A percentile compares a stretch with the other conserved stretches of the same genome.
Conservation (phyloP, 2,797 vertebrate species). For the Phataginus tricuspis region DNA sequence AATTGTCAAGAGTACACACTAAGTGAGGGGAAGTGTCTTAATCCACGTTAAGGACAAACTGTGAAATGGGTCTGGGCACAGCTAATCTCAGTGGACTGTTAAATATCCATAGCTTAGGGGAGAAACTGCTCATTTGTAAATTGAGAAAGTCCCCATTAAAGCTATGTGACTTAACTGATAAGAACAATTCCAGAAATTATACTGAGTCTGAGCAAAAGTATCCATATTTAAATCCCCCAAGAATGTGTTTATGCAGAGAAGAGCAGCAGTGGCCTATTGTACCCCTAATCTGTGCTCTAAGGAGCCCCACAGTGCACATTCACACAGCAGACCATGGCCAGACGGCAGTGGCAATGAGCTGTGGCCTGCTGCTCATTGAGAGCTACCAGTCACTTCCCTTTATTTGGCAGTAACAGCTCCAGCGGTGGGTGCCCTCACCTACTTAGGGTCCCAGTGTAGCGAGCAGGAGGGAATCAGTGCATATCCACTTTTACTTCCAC, state of each 20-base stretch:
- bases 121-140: slow-evolving; percentile 67
- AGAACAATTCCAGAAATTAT: slow-evolving; percentile 28
- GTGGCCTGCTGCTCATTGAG: slow-evolving; percentile 57
- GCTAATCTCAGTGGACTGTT: slow-evolving; percentile 35
- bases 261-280: slow-evolving; percentile 53
- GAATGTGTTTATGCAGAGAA: slow-evolving; percentile 46
- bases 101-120: neutral
- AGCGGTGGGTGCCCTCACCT: slow-evolving; percentile 70
- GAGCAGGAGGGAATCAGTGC: slow-evolving; percentile 49
- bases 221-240: slow-evolving; percentile 51
- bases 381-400: slow-evolving; percentile 33
- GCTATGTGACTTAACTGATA: neutral
- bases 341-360: slow-evolving; percentile 75
- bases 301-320: slow-evolving; percentile 66
- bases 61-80: slow-evolving; percentile 55
- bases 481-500: slow-evolving; percentile 35
- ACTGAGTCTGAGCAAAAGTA: slow-evolving; percentile 44
- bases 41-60: slow-evolving; percentile 46
- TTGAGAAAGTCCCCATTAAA: slow-evolving; percentile 43
- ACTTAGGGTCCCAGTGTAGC: slow-evolving; percentile 61
- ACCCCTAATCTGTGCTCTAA: slow-evolving; percentile 62
- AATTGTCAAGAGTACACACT: slow-evolving; percentile 44
- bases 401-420: slow-evolving; percentile 56
- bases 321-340: slow-evolving; percentile 61
- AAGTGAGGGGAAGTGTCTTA: slow-evolving; percentile 43